phyloP scores from a whole-genome alignment of 2,113 vertebrate genomes.

The Cyprinodon brontotheroides region DNA sequence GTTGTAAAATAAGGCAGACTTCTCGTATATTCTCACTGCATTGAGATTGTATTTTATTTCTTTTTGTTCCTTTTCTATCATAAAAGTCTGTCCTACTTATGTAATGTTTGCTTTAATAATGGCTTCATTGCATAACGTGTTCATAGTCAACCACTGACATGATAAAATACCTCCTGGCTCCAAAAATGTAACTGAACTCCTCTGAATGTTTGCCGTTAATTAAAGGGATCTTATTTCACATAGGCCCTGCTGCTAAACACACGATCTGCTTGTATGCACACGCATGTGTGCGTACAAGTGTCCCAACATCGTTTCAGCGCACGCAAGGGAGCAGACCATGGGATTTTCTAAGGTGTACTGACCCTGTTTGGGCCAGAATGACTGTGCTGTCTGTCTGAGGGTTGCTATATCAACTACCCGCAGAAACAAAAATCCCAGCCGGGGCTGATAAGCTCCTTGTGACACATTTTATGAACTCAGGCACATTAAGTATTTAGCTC shows the following conservation, averaged over 20 bases:
- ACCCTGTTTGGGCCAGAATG: conserved; percentile 2
- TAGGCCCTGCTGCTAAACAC: conserved; percentile 4
- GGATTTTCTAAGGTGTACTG: conserved; percentile 5
- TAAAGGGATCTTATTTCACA: conserved; percentile 34
- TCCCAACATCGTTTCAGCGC: conserved; percentile 1
- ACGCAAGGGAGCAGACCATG: conserved; percentile 15
- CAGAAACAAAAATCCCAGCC: conserved; percentile 39
- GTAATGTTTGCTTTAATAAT: conserved; percentile 4
- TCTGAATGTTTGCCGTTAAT: conserved; percentile 37
- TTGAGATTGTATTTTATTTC: not conserved
- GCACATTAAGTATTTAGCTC: conserved; percentile 14
- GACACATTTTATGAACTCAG: conserved; percentile 36
- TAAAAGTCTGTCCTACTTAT: conserved; percentile 15
- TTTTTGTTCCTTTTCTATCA: not conserved
- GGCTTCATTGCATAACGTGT: conserved; percentile 41
- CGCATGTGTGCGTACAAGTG: not conserved
- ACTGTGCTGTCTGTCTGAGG: conserved; percentile 3
- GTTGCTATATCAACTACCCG: conserved; percentile 44
- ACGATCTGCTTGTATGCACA: conserved; percentile 5
- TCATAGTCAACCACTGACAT: conserved; percentile 9
- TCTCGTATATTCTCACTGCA: not conserved
- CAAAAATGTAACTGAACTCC: conserved; percentile 28
- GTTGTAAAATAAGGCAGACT: not conserved
- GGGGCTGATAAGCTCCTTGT: conserved; percentile 39
- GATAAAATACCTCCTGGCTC: conserved; percentile 30